These are phyloP conservation scores for Oxyruncus cristatus DNA, from an alignment of 2,113 vertebrate species.

Conservation along the genomic window DNA sequence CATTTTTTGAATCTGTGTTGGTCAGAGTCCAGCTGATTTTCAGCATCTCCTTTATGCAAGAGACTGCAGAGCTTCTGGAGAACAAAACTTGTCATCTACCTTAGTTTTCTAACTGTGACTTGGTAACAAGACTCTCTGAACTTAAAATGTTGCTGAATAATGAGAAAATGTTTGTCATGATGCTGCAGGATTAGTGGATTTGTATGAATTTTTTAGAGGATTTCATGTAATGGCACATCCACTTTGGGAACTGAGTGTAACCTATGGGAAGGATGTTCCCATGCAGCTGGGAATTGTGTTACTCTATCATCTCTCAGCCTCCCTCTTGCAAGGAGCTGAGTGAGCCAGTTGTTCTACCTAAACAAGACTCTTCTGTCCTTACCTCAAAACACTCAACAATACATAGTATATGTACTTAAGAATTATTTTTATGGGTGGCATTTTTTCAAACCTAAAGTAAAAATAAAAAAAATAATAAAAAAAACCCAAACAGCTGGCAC, in stretches of 20 bases:
- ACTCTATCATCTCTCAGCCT: not conserved
- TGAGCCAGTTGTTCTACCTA: not conserved
- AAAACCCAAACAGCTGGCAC: not conserved
- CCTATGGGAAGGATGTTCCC: not conserved
- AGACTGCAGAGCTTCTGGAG: not conserved
- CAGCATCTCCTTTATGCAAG: not conserved
- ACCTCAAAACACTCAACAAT: not conserved
- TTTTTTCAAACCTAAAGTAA: not conserved
- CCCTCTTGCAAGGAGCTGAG: not conserved
- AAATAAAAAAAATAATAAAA: not conserved
- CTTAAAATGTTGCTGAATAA: not conserved
- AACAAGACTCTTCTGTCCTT: not conserved
- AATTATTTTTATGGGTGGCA: not conserved
- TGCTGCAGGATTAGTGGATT: not conserved
- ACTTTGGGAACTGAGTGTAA: not conserved
- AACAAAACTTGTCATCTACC: not conserved
- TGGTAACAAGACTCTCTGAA: not conserved
- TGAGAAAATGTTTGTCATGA: not conserved
- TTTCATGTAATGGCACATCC: not conserved
- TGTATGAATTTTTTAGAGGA: accelerated
- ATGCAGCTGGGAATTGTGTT: not conserved
- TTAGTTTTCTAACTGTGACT: not conserved
- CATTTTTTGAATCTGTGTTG: not conserved
- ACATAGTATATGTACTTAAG: not conserved
- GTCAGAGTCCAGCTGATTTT: not conserved